Base-by-base conservation (phyloP, 2,888 invertebrate genomes). In the Synergus itoensis region DNA sequence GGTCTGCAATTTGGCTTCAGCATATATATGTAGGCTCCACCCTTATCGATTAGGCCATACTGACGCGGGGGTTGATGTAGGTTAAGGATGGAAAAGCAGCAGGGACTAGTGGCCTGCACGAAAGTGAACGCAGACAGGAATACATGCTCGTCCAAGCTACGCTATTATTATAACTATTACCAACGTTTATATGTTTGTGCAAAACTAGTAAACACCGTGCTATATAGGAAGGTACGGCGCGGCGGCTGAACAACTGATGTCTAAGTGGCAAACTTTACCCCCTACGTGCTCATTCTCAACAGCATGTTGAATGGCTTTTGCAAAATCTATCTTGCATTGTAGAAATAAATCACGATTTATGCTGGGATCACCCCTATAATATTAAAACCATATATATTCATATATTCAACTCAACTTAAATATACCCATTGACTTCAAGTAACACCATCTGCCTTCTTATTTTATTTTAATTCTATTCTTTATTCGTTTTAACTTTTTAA, bases 1-100 rank as follows among this genome's bases (percentile, higher is more conserved):
- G 67, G 69, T 48, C 45, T 45, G 45, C 7, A 85, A 85, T 86
- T 86, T 84, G 81, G 83, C 83, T 83, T 48, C 78, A 81, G 79
- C 84, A 80, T 83, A 80, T 83, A 80, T 85, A 85, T 77, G 82
- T 81, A 63, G 82, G 79, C 84, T 87, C 84, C 81, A 85, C 85
- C 84, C 83, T 85, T 86, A 88, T 89, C 88, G 88, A 89, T 86
- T 87, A 79, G 76, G 14, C 81, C 83, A 84, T 83, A 86, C 80
- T 79, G 82, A 78, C 81, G 76, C 76, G 43, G 77, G 82, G 67
- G 86, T 87, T 89, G 85, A 89, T 87, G 86, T 88, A 86, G 85
- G 86, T 88, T 85, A 86, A 84, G 86, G 82, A 83, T 79, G 83
- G 81, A 85, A 85, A 83, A 84, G 60, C 45, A 45, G 45, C 45